Evolutionary conservation across 2,113 vertebrate species (phyloP).

Genomic region (Scortum barcoo): DNA sequence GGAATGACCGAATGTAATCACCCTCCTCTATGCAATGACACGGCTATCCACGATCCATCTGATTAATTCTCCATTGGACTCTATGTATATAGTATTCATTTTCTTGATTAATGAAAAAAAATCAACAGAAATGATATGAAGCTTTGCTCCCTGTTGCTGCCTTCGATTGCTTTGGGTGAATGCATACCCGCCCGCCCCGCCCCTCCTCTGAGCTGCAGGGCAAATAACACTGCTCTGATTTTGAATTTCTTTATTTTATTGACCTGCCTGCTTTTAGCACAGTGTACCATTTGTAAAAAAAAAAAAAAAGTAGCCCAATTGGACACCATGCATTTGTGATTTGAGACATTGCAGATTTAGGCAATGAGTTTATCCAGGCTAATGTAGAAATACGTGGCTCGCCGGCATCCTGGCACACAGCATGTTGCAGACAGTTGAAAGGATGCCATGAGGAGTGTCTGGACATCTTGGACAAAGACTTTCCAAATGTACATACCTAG

Average conservation of each 20-base stretch:
- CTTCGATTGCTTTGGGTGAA: conserved; percentile 62
- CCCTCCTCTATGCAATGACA: conserved; percentile 86
- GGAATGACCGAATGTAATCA: conserved; percentile 81
- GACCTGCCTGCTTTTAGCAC: conserved; percentile 44
- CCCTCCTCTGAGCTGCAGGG: conserved; percentile 22
- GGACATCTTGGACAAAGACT: not conserved
- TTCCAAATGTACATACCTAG: not conserved
- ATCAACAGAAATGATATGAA: conserved; percentile 64
- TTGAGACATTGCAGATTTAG: not conserved
- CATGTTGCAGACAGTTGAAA: not conserved
- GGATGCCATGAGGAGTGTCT: not conserved
- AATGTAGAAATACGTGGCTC: not conserved
- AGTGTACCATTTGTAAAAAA: conserved; percentile 8
- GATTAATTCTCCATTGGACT: conserved; percentile 71
- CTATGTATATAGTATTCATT: conserved; percentile 42
- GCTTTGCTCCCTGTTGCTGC: conserved; percentile 65
- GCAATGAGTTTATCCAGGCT: not conserved
- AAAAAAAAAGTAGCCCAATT: conserved; percentile 8
- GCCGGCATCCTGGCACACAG: conserved; percentile 16
- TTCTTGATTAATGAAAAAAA: conserved; percentile 49
- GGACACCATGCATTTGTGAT: not conserved
- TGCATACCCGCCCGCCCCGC: conserved; percentile 29
- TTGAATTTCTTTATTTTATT: conserved; percentile 40
- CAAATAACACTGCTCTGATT: conserved; percentile 46
- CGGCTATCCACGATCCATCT: conserved; percentile 69